Base-by-base conservation (phyloP, 2,113 vertebrate genomes). In the Ascaphus truei region DNA sequence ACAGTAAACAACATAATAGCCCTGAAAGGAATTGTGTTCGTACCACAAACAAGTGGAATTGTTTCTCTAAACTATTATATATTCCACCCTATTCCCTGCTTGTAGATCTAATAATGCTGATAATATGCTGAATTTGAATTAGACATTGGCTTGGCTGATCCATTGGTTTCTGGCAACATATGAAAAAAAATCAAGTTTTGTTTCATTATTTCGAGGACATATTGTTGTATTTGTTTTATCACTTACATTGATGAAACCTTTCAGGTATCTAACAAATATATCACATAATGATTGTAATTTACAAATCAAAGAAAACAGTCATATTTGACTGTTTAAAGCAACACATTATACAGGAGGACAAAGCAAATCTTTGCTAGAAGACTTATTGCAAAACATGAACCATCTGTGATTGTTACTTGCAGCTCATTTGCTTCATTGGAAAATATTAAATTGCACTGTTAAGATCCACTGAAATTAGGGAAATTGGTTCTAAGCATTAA, bases 401-500 rank as follows among this genome's bases (percentile, higher is more conserved):
- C 84, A 88, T 88, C 87, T 88, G 87, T 75, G 83, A 79, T 68
- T 67, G 75, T 75, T 84, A 79, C 83, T 89, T 86, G 83, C 80
- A 81, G 77, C 79, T 84, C 83, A 86, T 85, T 88, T 85, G 75
- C 81, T 85, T 81, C 79, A 60, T 73, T 84, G 84, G 86, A 82
- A 84, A 84, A 83, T 79, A 83, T 85, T 82, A 85, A 84, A 81
- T 2, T 16, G 79, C 73, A 71, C 75, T 48, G 47, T 84, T 82
- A 88, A 86, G 83, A 84, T 78, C 72, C 79, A 80, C 79, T 79
- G 83, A 81, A 86, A 88, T 88, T 85, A 86, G 84, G 83, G 85
- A 86, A 87, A 88, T 87, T 81, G 77, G 76, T 77, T 87, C 81
- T 82, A 85, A 37, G 74, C 83, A 84, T 88, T 86, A 86, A 89